These are phyloP conservation scores for Podilymbus podiceps DNA, from an alignment of 2,113 vertebrate genomes.

Conservation along the genomic window DNA sequence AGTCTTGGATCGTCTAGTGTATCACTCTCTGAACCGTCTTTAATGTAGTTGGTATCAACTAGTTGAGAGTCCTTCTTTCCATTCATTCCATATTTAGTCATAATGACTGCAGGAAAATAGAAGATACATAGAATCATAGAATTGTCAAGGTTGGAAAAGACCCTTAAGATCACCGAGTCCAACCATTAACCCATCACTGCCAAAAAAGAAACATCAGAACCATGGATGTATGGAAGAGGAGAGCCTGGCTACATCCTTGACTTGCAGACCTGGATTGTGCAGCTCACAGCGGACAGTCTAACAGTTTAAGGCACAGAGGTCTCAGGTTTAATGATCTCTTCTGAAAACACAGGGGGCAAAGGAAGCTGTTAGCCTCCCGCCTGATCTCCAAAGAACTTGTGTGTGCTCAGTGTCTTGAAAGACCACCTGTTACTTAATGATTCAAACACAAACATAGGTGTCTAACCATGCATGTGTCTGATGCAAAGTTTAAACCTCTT, in stretches of 20 bases:
- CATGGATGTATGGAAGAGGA: neutral
- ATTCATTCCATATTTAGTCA: conserved; percentile 93
- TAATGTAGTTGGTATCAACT: conserved; percentile 82
- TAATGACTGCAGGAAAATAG: conserved; percentile 78
- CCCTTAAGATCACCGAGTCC: too few relatives aligned
- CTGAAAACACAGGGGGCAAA: neutral
- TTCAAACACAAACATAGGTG: neutral
- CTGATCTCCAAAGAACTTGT: neutral
- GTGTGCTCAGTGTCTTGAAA: neutral
- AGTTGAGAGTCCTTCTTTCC: conserved; percentile 84
- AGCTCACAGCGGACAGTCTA: neutral
- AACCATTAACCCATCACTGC: too few relatives aligned
- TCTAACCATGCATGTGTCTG: neutral
- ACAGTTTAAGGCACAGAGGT: neutral
- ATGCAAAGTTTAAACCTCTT: neutral
- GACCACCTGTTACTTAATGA: neutral
- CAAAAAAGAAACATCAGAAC: neutral
- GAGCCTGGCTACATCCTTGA: neutral
- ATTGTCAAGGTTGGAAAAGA: too few relatives aligned
- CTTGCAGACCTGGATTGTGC: neutral
- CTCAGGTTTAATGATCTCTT: neutral
- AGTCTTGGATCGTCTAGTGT: conserved; percentile 88
- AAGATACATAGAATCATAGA: too few relatives aligned
- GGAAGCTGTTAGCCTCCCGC: neutral
- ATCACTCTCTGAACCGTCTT: conserved; percentile 78